Percentiles rank a stretch among this genome's conserved stretches.
Evolutionary conservation across 2,113 vertebrate species (phyloP).

Genomic region (Propithecus coquereli): DNA sequence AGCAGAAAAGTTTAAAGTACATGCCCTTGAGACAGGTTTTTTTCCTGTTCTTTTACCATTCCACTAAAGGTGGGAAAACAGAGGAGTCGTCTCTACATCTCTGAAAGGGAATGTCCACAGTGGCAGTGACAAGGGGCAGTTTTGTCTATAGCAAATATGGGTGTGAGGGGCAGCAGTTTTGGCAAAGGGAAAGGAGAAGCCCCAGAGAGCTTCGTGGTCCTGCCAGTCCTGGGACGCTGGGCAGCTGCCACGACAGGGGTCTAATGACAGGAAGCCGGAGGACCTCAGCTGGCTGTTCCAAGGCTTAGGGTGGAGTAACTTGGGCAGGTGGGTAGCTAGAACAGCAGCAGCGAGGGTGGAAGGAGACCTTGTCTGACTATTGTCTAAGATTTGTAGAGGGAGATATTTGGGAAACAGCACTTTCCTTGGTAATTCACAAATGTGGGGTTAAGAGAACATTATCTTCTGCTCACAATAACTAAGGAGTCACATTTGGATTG

Average conservation of each 20-base stretch:
- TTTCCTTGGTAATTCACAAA: not conserved
- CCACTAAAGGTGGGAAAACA: not conserved
- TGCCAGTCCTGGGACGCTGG: accelerated
- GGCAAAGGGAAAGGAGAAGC: not conserved
- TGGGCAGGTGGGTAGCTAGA: not conserved
- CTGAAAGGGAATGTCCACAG: not conserved
- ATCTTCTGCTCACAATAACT: not conserved
- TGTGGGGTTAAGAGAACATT: not conserved
- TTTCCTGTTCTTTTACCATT: not conserved
- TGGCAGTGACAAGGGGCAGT: not conserved
- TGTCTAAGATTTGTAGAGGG: not conserved
- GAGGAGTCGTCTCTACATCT: not conserved
- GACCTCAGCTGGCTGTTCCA: not conserved
- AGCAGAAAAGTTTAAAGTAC: not conserved
- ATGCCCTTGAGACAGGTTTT: not conserved
- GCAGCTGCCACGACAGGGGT: not conserved
- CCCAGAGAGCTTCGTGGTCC: not conserved
- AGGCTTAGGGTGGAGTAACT: not conserved
- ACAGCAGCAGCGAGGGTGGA: not conserved
- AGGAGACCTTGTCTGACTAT: not conserved
- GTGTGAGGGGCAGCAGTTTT: not conserved
- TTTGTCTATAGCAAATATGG: not conserved
- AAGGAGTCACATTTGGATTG: not conserved
- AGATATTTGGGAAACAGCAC: not conserved
- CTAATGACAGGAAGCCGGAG: not conserved